Base-by-base conservation (phyloP, 2,888 invertebrate genomes). In the Leucania comma region DNA sequence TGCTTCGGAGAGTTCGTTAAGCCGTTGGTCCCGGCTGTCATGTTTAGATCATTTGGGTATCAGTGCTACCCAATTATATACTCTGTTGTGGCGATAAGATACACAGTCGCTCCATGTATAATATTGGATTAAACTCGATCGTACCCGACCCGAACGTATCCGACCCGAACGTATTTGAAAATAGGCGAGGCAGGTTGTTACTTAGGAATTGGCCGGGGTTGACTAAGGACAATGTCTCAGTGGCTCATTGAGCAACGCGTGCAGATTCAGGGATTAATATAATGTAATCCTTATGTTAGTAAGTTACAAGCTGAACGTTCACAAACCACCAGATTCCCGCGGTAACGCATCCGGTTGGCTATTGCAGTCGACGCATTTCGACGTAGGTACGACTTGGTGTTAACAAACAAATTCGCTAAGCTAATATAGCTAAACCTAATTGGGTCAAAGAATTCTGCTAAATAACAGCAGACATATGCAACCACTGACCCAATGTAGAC, bases 331-430 rank as follows among this genome's bases (percentile, higher is more conserved):
- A 24, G 58, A 38, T 38, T 38, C 22, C 22, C 58, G 35, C 17
- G 22, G 58, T 17, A 24, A 22, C 9, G 22, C 38, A 38, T 58
- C 38, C 58, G 57, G 57, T 17, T 22, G 35, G 14, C 22, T 32
- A 22, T 26, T 14, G 14, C 32, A 14, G 22, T 3, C 35, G 35
- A 35, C 22, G 35, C 22, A 35, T 38, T n/a, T 35, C 56, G 22
- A 32, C 32, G 35, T 42, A 42, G 17, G 38, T 6, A 35, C 57
- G 57, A 35, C 22, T 35, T 35, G 35, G 35, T 57, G 57, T 35
- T 57, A 57, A 35, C 57, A 57, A 57, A 57, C 57, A 57, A 35
- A 57, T 56, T 56, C 29, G 29, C 54, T 29, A 12, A n/a, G 54
- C 20, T 9, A 54, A 20, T 4, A 20, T 26, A 5, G 2, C 32